A percentile compares a stretch with the other conserved stretches of the same genome.
These are phyloP conservation scores for Malurus alboscapulatus DNA, from an alignment of 2,113 vertebrate species.

Conservation along the genomic window DNA sequence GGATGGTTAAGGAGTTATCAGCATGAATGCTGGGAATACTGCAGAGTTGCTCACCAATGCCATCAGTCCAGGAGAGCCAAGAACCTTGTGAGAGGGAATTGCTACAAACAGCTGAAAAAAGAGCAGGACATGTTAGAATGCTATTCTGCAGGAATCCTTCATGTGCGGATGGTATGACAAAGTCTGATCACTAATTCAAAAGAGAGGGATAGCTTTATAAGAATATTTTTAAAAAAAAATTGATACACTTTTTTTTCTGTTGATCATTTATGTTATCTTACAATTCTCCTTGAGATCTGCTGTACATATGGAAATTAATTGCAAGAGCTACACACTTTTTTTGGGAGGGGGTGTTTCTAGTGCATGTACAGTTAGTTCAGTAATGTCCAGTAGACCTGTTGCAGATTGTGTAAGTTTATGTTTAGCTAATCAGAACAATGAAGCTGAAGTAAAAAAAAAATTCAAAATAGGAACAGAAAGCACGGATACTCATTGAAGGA, in stretches of 20 bases:
- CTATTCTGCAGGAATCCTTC: not conserved
- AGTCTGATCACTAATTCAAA: not conserved
- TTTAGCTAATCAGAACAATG: not conserved
- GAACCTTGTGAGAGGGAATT: not conserved
- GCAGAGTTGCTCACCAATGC: not conserved
- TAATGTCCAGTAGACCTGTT: not conserved
- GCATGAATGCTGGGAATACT: not conserved
- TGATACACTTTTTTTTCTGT: rapidly evolving
- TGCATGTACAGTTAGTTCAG: not conserved
- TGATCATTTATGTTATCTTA: not conserved
- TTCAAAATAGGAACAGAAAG: not conserved
- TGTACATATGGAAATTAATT: not conserved
- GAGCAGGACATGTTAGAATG: not conserved
- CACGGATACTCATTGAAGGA: not conserved
- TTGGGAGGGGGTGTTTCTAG: not conserved
- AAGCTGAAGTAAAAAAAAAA: not conserved
- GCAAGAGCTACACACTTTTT: not conserved
- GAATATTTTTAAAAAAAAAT: not conserved
- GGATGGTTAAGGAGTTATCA: not conserved
- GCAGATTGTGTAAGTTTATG: not conserved
- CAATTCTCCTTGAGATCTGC: not conserved
- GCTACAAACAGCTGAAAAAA: not conserved
- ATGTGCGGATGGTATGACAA: not conserved
- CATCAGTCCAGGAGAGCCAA: not conserved
- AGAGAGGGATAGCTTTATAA: not conserved